Evolutionary conservation across 2,797 vertebrate genomes (phyloP), one percentile per base, ranked within the genome.

Genomic region (Rhodeus uyekii): DNA sequence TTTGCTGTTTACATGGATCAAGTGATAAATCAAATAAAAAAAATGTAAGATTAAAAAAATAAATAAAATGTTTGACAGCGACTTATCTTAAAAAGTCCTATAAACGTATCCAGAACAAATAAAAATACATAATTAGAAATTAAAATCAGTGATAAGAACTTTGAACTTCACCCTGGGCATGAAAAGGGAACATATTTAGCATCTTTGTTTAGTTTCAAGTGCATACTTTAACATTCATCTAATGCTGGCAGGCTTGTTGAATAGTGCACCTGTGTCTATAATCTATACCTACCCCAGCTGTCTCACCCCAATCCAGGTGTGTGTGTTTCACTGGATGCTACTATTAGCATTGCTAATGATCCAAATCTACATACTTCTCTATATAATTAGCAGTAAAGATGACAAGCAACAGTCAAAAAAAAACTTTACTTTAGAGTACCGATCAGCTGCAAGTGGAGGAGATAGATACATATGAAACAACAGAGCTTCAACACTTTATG

Each of bases 291-390:
- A 84, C 83, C 83, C 82, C 87, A 87, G 87, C 87, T 87, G 87
- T 87, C 86, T 87, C 85, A 80, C 77, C 84, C 83, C 87, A 69
- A 84, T 83, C 87, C 87, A 87, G 87, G 87, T 87, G 87, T 87
- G 87, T 86, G 83, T 86, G 85, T 86, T 87, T 87, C 87, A 86
- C 85, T 76, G 82, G 77, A 84, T 82, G 84, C 87, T 87, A 85
- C 86, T 85, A 87, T 87, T 87, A 87, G 87, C 87, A 87, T 83
- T 87, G 87, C 87, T 87, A 87, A 87, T 86, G 84, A 86, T 81
- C 78, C 87, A 83, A 85, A 87, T 87, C 87, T 87, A 83, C 87
- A 86, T 87, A 86, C 83, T 81, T 84, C 87, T 80, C 87, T 87
- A 86, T 87, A 87, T 87, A 87, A 87, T 87, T 87, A 87, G 87